These are phyloP conservation scores for Tiphia femorata DNA, from an alignment of 2,888 invertebrate genomes.

Conservation along the genomic window DNA sequence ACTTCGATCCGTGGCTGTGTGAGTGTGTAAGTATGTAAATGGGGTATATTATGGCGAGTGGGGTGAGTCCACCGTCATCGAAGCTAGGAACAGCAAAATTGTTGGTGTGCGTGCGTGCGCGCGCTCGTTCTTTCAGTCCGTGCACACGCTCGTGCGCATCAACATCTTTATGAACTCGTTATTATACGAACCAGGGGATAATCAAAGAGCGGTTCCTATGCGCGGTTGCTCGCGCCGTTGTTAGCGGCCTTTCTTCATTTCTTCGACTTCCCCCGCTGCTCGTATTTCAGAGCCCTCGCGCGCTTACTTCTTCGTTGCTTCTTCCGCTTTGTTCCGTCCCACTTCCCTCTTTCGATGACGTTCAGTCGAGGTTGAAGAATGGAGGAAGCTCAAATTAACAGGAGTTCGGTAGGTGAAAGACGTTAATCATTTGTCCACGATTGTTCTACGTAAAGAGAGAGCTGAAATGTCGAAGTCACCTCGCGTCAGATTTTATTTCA, in stretches of 20 bases:
- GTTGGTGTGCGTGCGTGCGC: background rate
- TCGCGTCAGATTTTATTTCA: no score
- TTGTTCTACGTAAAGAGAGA: no score
- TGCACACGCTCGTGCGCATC: constrained; percentile 49
- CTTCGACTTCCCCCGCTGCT: constrained; percentile 13
- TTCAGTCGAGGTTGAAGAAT: no score
- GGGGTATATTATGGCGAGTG: constrained; percentile 42
- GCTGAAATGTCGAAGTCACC: no score
- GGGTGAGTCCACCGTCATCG: constrained; percentile 19
- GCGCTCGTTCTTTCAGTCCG: constrained; percentile 5
- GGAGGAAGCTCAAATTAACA: no score
- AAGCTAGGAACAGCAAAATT: background rate
- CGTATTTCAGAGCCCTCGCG: no score
- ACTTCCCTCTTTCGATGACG: background rate
- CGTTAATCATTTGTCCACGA: no score
- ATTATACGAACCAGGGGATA: constrained; percentile 63
- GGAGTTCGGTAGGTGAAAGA: no score
- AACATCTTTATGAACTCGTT: constrained; percentile 66
- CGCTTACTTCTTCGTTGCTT: constrained; percentile 18
- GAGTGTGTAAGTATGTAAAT: constrained; percentile 55
- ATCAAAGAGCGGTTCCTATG: constrained; percentile 63
- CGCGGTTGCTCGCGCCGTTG: constrained; percentile 24
- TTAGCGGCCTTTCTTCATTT: constrained; percentile 29
- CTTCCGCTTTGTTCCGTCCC: constrained; percentile 6
- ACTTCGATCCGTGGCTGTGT: constrained; percentile 27